Evolutionary conservation across 2,113 vertebrate species (phyloP).

Genomic region (Acrocephalus arundinaceus): DNA sequence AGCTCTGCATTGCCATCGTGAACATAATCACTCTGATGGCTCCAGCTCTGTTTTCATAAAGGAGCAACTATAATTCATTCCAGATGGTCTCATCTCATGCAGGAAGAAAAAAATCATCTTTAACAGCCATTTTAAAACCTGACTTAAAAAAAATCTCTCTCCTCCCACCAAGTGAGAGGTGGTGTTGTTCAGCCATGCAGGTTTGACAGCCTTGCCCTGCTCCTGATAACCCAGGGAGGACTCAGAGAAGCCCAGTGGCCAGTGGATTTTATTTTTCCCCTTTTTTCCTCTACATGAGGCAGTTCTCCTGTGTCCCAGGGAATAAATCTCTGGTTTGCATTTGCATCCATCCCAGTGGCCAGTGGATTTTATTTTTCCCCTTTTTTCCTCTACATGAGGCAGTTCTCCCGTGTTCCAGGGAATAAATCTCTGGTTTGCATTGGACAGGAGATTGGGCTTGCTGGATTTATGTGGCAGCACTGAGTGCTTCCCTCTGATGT

Average conservation of each 20-base stretch:
- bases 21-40: constrained; percentile 63
- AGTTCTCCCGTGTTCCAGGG: not conserved
- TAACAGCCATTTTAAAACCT: constrained; percentile 56
- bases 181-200: not conserved
- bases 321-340: too few relatives aligned
- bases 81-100: constrained; percentile 68
- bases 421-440: not conserved
- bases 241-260: not conserved
- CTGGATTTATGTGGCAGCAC: not conserved
- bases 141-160: constrained; percentile 1
- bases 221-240: not conserved
- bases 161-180: not conserved
- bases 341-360: not conserved
- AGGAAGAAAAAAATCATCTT: constrained; percentile 44
- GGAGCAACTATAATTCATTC: constrained; percentile 60
- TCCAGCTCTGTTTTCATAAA: constrained; percentile 63
- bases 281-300: not conserved
- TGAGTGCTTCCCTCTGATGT: not conserved
- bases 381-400: not conserved
- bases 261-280: accelerated
- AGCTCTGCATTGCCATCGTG: constrained; percentile 45
- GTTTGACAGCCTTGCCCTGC: not conserved
- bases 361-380: accelerated
- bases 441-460: not conserved
- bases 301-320: too few relatives aligned